Base-by-base conservation (phyloP, 1,140 invertebrate genomes). In the Pseudomyrmex sp. region DNA sequence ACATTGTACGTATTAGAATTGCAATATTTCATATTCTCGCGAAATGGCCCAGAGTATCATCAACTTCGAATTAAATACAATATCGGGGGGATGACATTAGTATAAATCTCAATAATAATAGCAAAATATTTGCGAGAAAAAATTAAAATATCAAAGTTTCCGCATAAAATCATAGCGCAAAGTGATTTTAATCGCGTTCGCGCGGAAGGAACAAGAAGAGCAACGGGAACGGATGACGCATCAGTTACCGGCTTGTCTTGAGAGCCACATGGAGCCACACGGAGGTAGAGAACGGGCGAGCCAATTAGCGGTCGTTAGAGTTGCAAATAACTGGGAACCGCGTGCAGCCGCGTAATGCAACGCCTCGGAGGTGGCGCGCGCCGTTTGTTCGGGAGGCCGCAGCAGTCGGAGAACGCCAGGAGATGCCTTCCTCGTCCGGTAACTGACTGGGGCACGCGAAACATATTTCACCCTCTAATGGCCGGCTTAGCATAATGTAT, bases 401-500 rank as follows among this genome's bases (percentile, higher is more conserved):
- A 70, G 44, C 26, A 69, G 35, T 79, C n/a, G 74, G 56, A 59
- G 18, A 83, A 75, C 61, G 72, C 58, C 75, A 73, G 76, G 59
- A 58, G 80, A 70, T 59, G 77, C 56, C 63, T 89, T 75, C 65
- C 85, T 73, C 88, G 73, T 83, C 85, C 85, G 83, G 86, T 88
- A 92, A 90, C 91, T 92, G 91, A 91, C 91, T 91, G 69, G 85
- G 89, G 85, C 91, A 92, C 91, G 86, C 90, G 90, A 92, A 88
- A 86, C 90, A 91, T 92, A 92, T 92, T 91, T 92, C 91, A 92
- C 85, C 73, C 90, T 85, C 86, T 91, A 92, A 92, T 92, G 86
- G 91, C 86, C 90, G 88, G 89, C 88, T 91, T 92, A 92, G 89
- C 91, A 92, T 92, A 92, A 92, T 91, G 89, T 91, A 91, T 92